Conservation (phyloP, 1,140 invertebrate genomes). For the Cheumatopsyche charites region DNA sequence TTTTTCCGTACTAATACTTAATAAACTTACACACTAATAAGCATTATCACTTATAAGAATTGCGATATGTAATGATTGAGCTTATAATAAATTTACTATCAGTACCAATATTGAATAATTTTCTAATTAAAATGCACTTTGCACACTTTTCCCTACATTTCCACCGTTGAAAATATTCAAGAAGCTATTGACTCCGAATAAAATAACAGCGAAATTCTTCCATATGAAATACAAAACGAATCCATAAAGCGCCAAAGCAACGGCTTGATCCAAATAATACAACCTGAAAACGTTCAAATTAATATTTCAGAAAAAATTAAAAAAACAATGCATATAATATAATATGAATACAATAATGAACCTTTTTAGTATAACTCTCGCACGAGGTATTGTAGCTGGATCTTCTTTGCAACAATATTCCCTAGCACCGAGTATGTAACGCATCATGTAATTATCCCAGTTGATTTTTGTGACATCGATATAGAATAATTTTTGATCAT, state of each 20-base stretch:
- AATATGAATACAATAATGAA: constrained; percentile 47
- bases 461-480: constrained; percentile 64
- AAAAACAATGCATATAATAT: neutral
- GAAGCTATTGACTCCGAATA: neutral
- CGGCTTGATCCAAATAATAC: constrained; percentile 38
- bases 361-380: constrained; percentile 64
- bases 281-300: constrained; percentile 42
- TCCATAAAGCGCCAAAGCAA: constrained; percentile 24
- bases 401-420: constrained; percentile 79
- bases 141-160: no score
- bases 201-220: constrained; percentile 25
- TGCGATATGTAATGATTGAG: no score
- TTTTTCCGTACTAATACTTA: no score
- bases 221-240: constrained; percentile 40
- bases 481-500: constrained; percentile 66
- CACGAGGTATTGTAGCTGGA: constrained; percentile 73
- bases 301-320: neutral
- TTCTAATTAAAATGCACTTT: no score
- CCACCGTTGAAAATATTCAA: no score
- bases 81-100: no score
- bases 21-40: no score
- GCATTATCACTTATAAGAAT: no score
- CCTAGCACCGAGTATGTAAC: constrained; percentile 75
- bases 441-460: constrained; percentile 72
- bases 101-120: no score